Base-by-base conservation (phyloP, 2,888 invertebrate species). In the Thymelicus acteon region DNA sequence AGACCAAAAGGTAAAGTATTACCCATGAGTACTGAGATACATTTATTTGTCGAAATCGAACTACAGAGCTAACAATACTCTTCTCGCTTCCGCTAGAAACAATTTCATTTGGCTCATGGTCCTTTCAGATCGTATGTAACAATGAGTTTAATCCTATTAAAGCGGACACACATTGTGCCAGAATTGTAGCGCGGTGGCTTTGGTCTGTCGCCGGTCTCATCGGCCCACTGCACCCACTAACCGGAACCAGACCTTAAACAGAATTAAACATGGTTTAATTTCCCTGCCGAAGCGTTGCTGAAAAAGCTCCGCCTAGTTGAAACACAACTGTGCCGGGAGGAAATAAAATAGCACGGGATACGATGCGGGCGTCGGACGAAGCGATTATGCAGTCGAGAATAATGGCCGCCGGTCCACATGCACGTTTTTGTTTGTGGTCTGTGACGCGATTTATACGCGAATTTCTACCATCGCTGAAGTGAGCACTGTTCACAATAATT, bases 341-440 rank as follows among this genome's bases (percentile, higher is more conserved):
- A 91, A 91, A 92, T 93, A 93, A 93, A 93, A 92, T 92, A 91
- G 92, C 87, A 84, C 87, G 91, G 91, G 91, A 91, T 92, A 87
- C 93, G 92, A 91, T 92, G 92, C 93, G 92, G 92, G 91, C 90
- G 92, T 91, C 89, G 92, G 92, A 93, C 93, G 93, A 90, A 92
- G 91, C 93, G 93, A 93, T 93, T 93, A 93, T 93, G 92, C 93
- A 92, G 93, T 92, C 89, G 92, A 93, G 92, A 93, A 93, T 93
- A 93, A 93, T 93, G 92, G 93, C 85, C 87, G 89, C 88, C 90
- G 90, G 91, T 92, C 93, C 91, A 91, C 93, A 91, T 93, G 92
- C 90, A 92, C 93, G 92, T 92, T 93, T 93, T 93, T 93, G 93
- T 93, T 93, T 93, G 93, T 92, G 93, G 93, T 91, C 92, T 92